Conservation (phyloP, 2,888 invertebrate genomes). For the Sesia bembeciformis region DNA sequence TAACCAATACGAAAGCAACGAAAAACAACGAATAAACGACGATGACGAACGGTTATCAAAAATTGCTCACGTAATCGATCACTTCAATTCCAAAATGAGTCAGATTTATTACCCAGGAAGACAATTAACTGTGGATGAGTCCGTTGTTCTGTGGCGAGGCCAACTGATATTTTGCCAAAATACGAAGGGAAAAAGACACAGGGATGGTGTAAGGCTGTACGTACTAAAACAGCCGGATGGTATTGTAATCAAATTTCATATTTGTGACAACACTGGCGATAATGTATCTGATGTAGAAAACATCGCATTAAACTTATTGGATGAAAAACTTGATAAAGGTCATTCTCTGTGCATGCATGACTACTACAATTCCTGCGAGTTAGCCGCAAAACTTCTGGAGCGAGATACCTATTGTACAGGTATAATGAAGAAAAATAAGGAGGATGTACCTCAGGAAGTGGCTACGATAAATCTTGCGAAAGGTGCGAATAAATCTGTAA, state of each 20-base stretch:
- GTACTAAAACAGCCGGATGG: slow-evolving; percentile 30
- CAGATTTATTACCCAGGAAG: slow-evolving; percentile 22
- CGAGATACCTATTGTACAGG: slow-evolving; percentile 37
- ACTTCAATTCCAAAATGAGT: slow-evolving; percentile 30
- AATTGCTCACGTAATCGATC: slow-evolving; percentile 26
- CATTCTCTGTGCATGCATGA: slow-evolving; percentile 29
- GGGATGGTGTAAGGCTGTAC: slow-evolving; percentile 33
- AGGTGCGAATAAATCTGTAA: slow-evolving; percentile 17
- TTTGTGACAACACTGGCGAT: slow-evolving; percentile 16
- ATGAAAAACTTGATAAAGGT: slow-evolving; percentile 21
- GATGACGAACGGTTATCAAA: slow-evolving; percentile 20
- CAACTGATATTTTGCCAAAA: slow-evolving; percentile 25
- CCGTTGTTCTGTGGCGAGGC: slow-evolving; percentile 30
- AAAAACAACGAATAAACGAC: neutral
- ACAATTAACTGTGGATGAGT: slow-evolving; percentile 26
- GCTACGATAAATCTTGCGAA: slow-evolving; percentile 9
- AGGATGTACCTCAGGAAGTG: slow-evolving; percentile 17
- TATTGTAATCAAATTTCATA: slow-evolving; percentile 12
- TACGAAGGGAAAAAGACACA: slow-evolving; percentile 29
- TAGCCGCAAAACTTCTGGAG: slow-evolving; percentile 23
- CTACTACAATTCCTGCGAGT: slow-evolving; percentile 22
- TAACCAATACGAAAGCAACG: neutral
- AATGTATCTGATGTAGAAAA: slow-evolving; percentile 14
- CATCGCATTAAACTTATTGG: slow-evolving; percentile 23
- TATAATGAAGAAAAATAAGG: slow-evolving; percentile 21